phyloP scores from a whole-genome alignment of 2,888 invertebrate genomes.

The Brachyopa scutellaris region DNA sequence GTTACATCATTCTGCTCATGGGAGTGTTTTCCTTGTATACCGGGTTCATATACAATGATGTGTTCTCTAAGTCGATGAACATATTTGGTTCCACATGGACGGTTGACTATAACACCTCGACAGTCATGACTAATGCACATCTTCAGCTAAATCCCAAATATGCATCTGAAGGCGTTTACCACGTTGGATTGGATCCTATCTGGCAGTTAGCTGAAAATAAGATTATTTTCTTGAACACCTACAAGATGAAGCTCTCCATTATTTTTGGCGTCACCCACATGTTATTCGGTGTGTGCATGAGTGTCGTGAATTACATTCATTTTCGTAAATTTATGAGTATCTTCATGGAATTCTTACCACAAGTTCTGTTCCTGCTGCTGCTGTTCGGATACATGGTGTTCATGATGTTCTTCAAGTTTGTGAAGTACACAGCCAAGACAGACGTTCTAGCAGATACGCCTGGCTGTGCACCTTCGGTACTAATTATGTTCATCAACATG shows the following conservation, averaged over 20 bases:
- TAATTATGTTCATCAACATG: slow-evolving; percentile 92
- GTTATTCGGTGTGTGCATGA: slow-evolving; percentile 96
- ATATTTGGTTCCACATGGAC: slow-evolving; percentile 95
- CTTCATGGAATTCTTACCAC: slow-evolving; percentile 94
- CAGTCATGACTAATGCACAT: slow-evolving; percentile 81
- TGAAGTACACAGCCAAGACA: slow-evolving; percentile 85
- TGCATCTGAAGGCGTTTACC: slow-evolving; percentile 83
- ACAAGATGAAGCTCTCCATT: slow-evolving; percentile 98
- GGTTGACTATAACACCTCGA: slow-evolving; percentile 83
- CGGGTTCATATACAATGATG: slow-evolving; percentile 98
- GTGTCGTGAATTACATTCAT: slow-evolving; percentile 89
- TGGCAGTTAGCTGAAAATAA: slow-evolving; percentile 94
- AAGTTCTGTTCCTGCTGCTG: slow-evolving; percentile 92
- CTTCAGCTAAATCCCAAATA: slow-evolving; percentile 86
- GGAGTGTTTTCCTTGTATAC: slow-evolving; percentile 98
- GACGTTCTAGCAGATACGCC: slow-evolving; percentile 79
- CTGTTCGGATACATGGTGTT: slow-evolving; percentile 96
- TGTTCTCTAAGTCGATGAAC: slow-evolving; percentile 97
- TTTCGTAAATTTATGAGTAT: slow-evolving; percentile 88
- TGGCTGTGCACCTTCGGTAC: slow-evolving; percentile 88
- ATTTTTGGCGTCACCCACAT: slow-evolving; percentile 96
- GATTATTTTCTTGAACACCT: slow-evolving; percentile 96
- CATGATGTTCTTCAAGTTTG: slow-evolving; percentile 97
- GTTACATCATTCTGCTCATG: slow-evolving; percentile 98
- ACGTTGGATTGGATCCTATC: slow-evolving; percentile 91